These are phyloP conservation scores for Tenthredo livida DNA, from an alignment of 2,888 invertebrate species.

Conservation along the genomic window DNA sequence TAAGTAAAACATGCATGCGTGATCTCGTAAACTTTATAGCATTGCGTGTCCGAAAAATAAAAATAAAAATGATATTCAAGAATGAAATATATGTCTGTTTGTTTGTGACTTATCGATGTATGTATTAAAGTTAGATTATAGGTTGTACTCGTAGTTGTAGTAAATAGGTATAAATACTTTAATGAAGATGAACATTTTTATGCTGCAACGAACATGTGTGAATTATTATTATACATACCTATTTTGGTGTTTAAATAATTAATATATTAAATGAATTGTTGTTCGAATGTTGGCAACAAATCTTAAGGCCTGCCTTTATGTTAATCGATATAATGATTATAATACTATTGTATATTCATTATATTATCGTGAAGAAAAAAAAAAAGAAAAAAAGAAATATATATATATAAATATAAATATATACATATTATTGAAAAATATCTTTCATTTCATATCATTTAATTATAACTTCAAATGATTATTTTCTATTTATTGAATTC, in stretches of 20 bases:
- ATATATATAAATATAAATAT: conserved; percentile 13
- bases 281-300: conserved; percentile 31
- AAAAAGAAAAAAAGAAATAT: neutral
- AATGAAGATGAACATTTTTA: neutral
- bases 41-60: neutral
- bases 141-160: conserved; percentile 4
- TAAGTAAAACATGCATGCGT: neutral
- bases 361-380: conserved; percentile 16
- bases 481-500: neutral
- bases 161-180: too few species aligned
- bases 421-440: conserved; percentile 42
- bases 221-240: conserved; percentile 37
- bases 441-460: neutral
- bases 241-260: neutral
- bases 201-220: conserved; percentile 43
- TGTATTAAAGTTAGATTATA: neutral
- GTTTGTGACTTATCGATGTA: conserved; percentile 2
- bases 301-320: conserved; percentile 35
- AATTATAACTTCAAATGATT: neutral
- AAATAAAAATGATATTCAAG: neutral
- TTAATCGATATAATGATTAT: conserved; percentile 35
- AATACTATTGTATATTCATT: conserved; percentile 47
- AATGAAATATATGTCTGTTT: neutral
- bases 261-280: conserved; percentile 12
- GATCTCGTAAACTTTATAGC: conserved; percentile 19